Percentiles rank a stretch among this genome's conserved stretches.
phyloP scores from a whole-genome alignment of 2,797 vertebrate species.

The Pangasius macronema region DNA sequence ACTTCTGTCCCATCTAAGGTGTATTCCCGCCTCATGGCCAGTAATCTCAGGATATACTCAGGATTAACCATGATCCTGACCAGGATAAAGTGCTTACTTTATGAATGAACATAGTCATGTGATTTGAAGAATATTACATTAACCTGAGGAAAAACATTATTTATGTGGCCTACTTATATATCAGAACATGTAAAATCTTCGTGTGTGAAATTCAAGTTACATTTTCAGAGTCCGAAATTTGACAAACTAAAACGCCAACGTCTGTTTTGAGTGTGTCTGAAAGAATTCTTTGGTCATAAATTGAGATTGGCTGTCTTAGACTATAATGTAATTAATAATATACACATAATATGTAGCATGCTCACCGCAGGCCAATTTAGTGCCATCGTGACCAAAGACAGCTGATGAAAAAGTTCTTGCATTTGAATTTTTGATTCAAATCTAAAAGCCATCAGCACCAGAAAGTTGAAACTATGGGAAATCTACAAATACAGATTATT shows the following conservation, averaged over 20 bases:
- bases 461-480: neutral
- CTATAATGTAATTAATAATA: too few relatives aligned
- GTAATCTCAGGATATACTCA: neutral
- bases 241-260: too few relatives aligned
- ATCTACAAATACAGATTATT: neutral
- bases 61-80: neutral
- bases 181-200: neutral
- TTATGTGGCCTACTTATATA: neutral
- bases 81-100: neutral
- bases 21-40: neutral
- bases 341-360: neutral
- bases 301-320: neutral
- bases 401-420: neutral
- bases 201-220: too few relatives aligned
- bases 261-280: too few relatives aligned
- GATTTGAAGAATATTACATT: neutral
- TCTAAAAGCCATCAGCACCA: neutral
- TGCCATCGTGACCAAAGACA: neutral
- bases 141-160: neutral
- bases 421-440: neutral
- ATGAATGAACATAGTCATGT: neutral
- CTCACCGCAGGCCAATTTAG: neutral
- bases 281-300: neutral
- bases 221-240: too few relatives aligned
- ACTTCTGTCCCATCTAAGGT: neutral